These are phyloP conservation scores for Melanocharis versteri DNA, from an alignment of 2,113 vertebrate genomes.

Conservation along the genomic window DNA sequence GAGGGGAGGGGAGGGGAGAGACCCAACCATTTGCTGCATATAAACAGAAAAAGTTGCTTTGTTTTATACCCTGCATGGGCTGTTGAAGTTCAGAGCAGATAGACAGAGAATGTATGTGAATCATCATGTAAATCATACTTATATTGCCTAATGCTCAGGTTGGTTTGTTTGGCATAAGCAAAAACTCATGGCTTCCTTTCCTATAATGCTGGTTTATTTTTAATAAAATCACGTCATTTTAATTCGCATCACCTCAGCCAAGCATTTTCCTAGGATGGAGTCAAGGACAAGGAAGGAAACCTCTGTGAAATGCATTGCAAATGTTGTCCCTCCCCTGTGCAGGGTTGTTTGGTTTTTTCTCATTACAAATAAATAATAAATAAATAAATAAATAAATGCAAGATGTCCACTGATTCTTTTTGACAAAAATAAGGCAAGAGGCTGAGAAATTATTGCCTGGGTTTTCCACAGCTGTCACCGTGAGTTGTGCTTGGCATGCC, in stretches of 20 bases:
- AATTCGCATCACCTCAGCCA: not conserved
- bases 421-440: not conserved
- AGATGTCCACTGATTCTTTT: not conserved
- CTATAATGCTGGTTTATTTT: constrained; percentile 34
- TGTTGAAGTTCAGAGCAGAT: not conserved
- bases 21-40: not conserved
- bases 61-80: not conserved
- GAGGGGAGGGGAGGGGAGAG: not conserved
- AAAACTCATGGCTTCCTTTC: constrained; percentile 1
- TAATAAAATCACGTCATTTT: not conserved
- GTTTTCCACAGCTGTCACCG: not conserved
- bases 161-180: constrained; percentile 52
- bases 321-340: not conserved
- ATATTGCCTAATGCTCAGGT: constrained; percentile 26
- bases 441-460: not conserved
- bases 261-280: not conserved
- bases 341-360: not conserved
- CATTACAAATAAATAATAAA: not conserved
- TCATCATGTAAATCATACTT: constrained; percentile 43
- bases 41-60: constrained; percentile 5
- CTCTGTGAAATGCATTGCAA: constrained; percentile 20
- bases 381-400: not conserved
- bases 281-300: not conserved
- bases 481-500: not conserved
- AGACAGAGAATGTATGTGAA: constrained; percentile 24